Evolutionary conservation across 2,797 vertebrate species (phyloP).

Genomic region (Micromesistius poutassou): DNA sequence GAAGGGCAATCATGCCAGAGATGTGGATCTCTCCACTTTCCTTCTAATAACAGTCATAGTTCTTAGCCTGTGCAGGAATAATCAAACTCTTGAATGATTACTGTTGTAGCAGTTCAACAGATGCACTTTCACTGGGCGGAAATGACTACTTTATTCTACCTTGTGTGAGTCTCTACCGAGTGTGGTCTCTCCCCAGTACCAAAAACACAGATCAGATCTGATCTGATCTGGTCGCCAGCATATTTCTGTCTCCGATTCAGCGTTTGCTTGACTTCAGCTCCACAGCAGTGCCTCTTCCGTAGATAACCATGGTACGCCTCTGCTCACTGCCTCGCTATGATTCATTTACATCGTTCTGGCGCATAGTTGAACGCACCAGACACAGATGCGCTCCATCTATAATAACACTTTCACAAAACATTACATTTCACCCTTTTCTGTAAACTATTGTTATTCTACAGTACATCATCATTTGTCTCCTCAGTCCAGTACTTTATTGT

Average conservation of each 20-base stretch:
- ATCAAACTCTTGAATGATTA: slow-evolving; percentile 58
- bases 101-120: slow-evolving; percentile 47
- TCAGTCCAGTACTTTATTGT: slow-evolving; percentile 7
- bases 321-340: background rate
- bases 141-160: slow-evolving; percentile 35
- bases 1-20: slow-evolving; percentile 38
- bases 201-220: background rate
- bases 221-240: too few species aligned
- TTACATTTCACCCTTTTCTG: background rate
- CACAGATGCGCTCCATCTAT: background rate
- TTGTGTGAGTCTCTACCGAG: slow-evolving; percentile 15
- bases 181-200: slow-evolving; percentile 18
- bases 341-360: background rate
- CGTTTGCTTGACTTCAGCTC: background rate
- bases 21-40: slow-evolving; percentile 48
- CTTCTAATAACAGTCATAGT: slow-evolving; percentile 59
- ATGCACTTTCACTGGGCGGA: slow-evolving; percentile 28
- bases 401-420: background rate
- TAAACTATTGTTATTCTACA: background rate
- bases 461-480: background rate
- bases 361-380: background rate
- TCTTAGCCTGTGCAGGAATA: slow-evolving; percentile 37
- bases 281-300: background rate
- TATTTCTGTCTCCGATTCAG: background rate
- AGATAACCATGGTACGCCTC: background rate